phyloP scores from a whole-genome alignment of 2,113 vertebrate species.

The Murina feae region DNA sequence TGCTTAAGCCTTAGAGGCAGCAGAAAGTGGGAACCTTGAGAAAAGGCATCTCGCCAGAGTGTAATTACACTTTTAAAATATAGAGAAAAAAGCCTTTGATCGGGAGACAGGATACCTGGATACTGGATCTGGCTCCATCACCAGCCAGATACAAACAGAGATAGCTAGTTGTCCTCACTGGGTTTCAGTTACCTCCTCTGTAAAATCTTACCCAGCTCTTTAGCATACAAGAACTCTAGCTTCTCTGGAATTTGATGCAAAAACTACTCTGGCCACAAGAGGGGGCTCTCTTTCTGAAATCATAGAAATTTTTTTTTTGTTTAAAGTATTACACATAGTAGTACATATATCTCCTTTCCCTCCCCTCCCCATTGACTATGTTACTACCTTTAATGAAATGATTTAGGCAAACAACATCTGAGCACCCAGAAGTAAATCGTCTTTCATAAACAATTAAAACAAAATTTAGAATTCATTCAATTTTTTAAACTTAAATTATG shows the following conservation, averaged over 20 bases:
- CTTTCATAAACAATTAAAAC: conserved; percentile 27
- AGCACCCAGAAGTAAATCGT: background rate
- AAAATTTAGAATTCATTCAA: conserved; percentile 2
- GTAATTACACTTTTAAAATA: background rate
- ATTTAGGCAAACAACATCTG: conserved; percentile 25
- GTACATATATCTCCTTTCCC: no score
- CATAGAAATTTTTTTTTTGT: background rate
- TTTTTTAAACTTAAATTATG: conserved; percentile 27
- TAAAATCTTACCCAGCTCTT: background rate
- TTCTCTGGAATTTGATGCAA: conserved; percentile 32
- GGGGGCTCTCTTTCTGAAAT: conserved; percentile 65
- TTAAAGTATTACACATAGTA: no score
- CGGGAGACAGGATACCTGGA: background rate
- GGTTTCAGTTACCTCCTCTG: background rate
- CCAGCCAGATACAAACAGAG: background rate
- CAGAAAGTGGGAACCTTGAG: background rate
- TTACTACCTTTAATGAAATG: background rate
- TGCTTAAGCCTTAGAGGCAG: background rate
- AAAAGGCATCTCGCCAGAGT: background rate
- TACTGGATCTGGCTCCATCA: background rate
- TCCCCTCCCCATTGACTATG: no score
- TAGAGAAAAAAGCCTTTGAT: background rate
- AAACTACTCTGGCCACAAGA: conserved; percentile 68
- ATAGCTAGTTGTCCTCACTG: background rate
- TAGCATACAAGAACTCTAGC: background rate